A percentile compares a stretch with the other conserved stretches of the same genome.
phyloP scores from a whole-genome alignment of 2,888 invertebrate species.

The Acholoe squamosa region DNA sequence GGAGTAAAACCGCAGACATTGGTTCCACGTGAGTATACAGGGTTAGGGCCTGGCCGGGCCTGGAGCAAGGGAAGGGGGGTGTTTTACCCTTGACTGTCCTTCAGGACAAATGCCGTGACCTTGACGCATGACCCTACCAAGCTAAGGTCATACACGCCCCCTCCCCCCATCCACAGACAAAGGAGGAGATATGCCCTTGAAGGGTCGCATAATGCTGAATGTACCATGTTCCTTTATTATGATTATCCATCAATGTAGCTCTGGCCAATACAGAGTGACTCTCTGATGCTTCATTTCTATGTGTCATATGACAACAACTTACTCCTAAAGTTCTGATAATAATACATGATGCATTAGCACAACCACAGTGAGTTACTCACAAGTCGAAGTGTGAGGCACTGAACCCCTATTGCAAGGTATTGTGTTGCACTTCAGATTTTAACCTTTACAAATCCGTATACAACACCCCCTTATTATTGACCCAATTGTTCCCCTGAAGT shows the following conservation, averaged over 20 bases:
- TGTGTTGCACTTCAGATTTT: too few species aligned
- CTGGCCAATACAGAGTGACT: neutral
- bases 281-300: too few species aligned
- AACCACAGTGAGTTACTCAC: too few species aligned
- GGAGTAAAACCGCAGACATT: conserved; percentile 44
- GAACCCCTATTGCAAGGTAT: too few species aligned
- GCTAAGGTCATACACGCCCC: conserved; percentile 23
- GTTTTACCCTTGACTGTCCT: conserved; percentile 49
- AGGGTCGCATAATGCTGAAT: too few species aligned
- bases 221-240: too few species aligned
- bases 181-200: too few species aligned
- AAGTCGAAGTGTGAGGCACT: too few species aligned
- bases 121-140: conserved; percentile 8
- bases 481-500: neutral
- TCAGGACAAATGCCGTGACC: conserved; percentile 47
- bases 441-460: conserved; percentile 35
- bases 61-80: neutral
- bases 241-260: too few species aligned
- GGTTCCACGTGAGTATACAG: conserved; percentile 53
- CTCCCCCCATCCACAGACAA: neutral
- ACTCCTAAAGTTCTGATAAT: too few species aligned
- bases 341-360: too few species aligned
- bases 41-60: conserved; percentile 24
- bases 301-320: too few species aligned
- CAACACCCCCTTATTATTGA: neutral